Base-by-base conservation (phyloP, 2,113 vertebrate genomes). In the Rhea pennata region DNA sequence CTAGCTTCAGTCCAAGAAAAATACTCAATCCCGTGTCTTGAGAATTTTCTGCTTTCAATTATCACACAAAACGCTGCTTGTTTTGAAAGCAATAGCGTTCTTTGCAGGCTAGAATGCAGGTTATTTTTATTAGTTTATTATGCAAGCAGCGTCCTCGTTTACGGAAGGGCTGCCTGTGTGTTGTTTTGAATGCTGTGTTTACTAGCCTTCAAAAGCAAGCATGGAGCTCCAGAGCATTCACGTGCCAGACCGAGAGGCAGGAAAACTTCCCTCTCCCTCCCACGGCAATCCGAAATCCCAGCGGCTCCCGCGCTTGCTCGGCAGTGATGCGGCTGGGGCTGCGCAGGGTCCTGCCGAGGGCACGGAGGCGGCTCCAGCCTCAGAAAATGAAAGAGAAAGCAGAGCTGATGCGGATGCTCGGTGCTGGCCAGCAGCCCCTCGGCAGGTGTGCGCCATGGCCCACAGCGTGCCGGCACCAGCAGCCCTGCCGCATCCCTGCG, bases 91-190 rank as follows among this genome's bases (percentile, higher is more conserved):
- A 90, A 96, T 94, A 4, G 78, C 95, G 93, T 95, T 97, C 96
- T 95, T 95, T 97, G 95, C 95, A 95, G 96, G 93, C 96, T 95
- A 95, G 91, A 95, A 93, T 89, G 94, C 97, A 97, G 97, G 96
- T 97, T 96, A 96, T 97, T 97, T 97, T 96, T 97, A 94, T 96
- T 95, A 96, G 96, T 92, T 97, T 96, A 96, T 96, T 96, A 95
- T 97, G 96, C 96, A 96, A 96, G 92, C 92, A 87, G 31, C 36
- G 72, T 87, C 94, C 95, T 96, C 96, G 96, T 97, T 97, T 97
- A 96, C 95, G 95, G 93, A 90, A 94, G 77, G 94, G 58, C 71
- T 66, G 59, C 59, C 84, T 94, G 91, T 92, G 36, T 91, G 72
- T 90, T 84, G 84, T 91, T 94, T 95, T 91, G 94, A 96, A 93